Conservation (phyloP, 35 echinoderm and acorn worm genomes). For the Ophiothrix spiculata region DNA sequence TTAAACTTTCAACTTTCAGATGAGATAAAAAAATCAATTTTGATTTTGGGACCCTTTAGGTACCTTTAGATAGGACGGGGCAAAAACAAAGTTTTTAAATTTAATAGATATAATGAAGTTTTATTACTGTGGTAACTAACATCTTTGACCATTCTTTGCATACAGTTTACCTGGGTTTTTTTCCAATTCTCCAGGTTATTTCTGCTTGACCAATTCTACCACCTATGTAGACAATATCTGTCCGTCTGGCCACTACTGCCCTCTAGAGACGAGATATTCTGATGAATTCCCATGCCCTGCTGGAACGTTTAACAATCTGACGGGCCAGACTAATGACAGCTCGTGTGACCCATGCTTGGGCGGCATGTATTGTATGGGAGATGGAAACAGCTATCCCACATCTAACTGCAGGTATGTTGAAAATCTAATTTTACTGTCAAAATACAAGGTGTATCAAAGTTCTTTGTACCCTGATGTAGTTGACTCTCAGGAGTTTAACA, state of each 20-base stretch:
- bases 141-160: neutral
- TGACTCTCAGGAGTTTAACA: no score
- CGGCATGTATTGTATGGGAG: conserved; percentile 89
- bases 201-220: conserved; percentile 85
- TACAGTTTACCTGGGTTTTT: neutral
- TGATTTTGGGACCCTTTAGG: no score
- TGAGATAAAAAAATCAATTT: no score
- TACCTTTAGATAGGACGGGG: no score
- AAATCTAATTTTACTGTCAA: no score
- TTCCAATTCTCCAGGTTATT: conserved; percentile 52
- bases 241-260: conserved; percentile 84
- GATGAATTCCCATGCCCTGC: conserved; percentile 60
- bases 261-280: conserved; percentile 51
- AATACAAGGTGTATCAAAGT: no score
- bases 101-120: neutral
- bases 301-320: conserved; percentile 66
- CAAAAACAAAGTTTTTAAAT: neutral
- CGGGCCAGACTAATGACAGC: conserved; percentile 55
- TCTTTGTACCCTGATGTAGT: no score
- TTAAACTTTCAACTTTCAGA: no score
- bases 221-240: conserved; percentile 65
- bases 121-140: no score
- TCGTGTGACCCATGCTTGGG: conserved; percentile 68
- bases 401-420: conserved; percentile 90
- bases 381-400: conserved; percentile 79